phyloP scores from a whole-genome alignment of 2,888 invertebrate species.

The Sinotaia quadrata region DNA sequence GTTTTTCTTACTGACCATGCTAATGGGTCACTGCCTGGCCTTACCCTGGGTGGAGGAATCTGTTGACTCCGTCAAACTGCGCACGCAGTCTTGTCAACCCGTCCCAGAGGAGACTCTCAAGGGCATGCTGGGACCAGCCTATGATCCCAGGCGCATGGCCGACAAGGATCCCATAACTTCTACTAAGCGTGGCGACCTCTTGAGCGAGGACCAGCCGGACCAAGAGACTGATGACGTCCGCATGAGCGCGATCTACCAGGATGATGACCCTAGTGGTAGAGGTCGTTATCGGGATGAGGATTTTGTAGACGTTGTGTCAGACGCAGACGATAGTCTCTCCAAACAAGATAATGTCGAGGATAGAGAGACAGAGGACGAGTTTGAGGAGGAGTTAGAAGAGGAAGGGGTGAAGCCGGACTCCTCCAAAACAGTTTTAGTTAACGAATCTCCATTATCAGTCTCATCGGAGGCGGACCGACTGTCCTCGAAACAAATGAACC shows the following conservation, averaged over 20 bases:
- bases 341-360: conserved; percentile 28
- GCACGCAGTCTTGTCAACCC: conserved; percentile 45
- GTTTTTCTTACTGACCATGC: conserved; percentile 19
- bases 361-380: conserved; percentile 11
- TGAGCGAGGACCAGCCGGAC: conserved; percentile 11
- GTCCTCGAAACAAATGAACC: background rate
- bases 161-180: conserved; percentile 38
- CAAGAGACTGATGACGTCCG: conserved; percentile 23
- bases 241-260: conserved; percentile 36
- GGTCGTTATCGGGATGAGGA: conserved; percentile 5
- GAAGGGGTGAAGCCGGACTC: conserved; percentile 23
- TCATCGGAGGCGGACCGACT: background rate
- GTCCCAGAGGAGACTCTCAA: conserved; percentile 47
- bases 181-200: conserved; percentile 38
- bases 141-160: conserved; percentile 56
- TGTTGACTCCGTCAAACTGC: conserved; percentile 34
- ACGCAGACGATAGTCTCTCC: background rate
- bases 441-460: no score
- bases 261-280: conserved; percentile 30
- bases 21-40: conserved; percentile 17
- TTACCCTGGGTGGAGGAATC: conserved; percentile 30
- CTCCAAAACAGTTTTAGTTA: background rate
- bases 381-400: conserved; percentile 23
- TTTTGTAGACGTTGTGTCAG: conserved; percentile 17
- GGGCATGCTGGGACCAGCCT: conserved; percentile 49